Percentiles rank a stretch among this genome's conserved stretches.
These are phyloP conservation scores for Muntiacus muntjak DNA, from an alignment of 2,113 vertebrate genomes.

Conservation along the genomic window DNA sequence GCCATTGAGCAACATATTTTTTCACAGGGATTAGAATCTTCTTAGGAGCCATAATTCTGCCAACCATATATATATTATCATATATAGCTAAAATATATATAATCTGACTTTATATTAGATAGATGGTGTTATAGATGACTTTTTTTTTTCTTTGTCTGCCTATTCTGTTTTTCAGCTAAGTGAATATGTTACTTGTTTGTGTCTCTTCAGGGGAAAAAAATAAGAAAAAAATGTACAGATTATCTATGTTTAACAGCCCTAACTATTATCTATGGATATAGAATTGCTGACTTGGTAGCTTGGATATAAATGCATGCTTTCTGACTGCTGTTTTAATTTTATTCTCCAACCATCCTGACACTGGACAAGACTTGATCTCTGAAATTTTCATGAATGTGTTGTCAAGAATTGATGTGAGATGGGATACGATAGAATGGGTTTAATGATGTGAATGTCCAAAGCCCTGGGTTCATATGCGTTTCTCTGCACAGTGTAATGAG, in stretches of 20 bases:
- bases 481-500: slow-evolving; percentile 7
- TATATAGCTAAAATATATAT: neutral
- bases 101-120: neutral
- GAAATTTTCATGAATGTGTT: neutral
- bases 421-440: neutral
- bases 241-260: neutral
- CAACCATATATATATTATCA: neutral
- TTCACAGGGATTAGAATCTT: neutral
- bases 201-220: neutral
- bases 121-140: neutral
- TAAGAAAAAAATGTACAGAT: neutral
- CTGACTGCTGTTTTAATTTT: neutral
- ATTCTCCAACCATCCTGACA: neutral
- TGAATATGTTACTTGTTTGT: neutral
- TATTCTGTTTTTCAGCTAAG: neutral
- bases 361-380: neutral
- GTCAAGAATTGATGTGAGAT: neutral
- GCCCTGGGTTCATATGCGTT: neutral
- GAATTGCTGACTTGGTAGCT: neutral
- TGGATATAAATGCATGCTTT: neutral
- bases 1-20: neutral
- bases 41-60: neutral
- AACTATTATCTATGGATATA: neutral
- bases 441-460: slow-evolving; percentile 9
- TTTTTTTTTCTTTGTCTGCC: neutral